A percentile compares a stretch with the other conserved stretches of the same genome.
Conservation (phyloP, 2,888 invertebrate species). For the Hirtodrosophila cameraria region DNA sequence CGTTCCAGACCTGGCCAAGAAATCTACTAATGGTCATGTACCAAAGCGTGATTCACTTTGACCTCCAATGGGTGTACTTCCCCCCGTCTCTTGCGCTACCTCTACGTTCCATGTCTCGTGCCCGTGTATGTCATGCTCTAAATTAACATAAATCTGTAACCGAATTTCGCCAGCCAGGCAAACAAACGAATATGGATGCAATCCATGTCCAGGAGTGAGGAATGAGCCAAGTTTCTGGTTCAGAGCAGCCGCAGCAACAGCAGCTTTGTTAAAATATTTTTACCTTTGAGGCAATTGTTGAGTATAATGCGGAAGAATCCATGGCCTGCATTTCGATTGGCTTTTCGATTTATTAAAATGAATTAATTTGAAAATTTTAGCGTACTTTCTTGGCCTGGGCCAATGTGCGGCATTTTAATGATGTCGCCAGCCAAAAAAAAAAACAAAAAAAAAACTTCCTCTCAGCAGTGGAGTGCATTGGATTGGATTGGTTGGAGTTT, state of each 20-base stretch:
- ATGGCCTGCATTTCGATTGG: conserved; percentile 46
- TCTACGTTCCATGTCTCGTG: conserved; percentile 19
- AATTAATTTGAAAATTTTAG: conserved; percentile 75
- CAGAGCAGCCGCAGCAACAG: conserved; percentile 56
- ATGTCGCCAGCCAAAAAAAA: conserved; percentile 43
- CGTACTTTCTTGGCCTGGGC: conserved; percentile 40
- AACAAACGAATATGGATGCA: conserved; percentile 62
- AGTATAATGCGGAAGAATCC: conserved; percentile 69
- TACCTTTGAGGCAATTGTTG: conserved; percentile 37
- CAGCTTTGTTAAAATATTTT: conserved; percentile 68
- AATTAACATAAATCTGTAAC: conserved; percentile 80
- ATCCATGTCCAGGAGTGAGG: conserved; percentile 59
- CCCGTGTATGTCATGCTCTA: conserved; percentile 70
- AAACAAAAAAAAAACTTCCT: no score
- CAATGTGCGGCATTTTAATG: conserved; percentile 72
- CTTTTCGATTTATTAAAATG: conserved; percentile 76
- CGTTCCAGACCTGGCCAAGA: conserved; percentile 55
- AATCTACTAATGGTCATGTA: conserved; percentile 74
- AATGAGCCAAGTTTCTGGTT: conserved; percentile 55
- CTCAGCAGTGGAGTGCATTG: no score
- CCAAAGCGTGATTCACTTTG: conserved; percentile 79
- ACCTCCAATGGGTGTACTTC: conserved; percentile 54
- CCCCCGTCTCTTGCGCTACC: conserved; percentile 22
- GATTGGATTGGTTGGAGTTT: no score
- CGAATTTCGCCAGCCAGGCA: conserved; percentile 62